Evolutionary conservation across 2,888 invertebrate genomes (phyloP).

Genomic region (Orthosia gothica): DNA sequence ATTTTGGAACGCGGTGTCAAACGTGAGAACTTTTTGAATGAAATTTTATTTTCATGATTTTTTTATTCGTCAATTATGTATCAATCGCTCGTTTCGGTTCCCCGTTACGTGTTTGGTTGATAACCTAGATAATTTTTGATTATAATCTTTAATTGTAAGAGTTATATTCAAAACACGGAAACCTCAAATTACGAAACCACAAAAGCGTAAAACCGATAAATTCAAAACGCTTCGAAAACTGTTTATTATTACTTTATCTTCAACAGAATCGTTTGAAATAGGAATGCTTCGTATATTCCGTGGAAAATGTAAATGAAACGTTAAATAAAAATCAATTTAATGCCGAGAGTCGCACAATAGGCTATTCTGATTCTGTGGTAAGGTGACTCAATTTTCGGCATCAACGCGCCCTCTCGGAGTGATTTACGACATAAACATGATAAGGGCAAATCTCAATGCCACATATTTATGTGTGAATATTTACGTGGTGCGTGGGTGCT

Average conservation of each 20-base stretch:
- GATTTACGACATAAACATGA: slow-evolving; percentile 61
- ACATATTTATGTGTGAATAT: slow-evolving; percentile 42
- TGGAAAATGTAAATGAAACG: slow-evolving; percentile 24
- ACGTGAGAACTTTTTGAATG: not conserved
- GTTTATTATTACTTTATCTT: slow-evolving; percentile 21
- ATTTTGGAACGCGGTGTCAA: slow-evolving; percentile 40
- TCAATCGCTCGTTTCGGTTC: not conserved
- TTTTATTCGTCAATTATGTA: not conserved
- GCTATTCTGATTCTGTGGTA: slow-evolving; percentile 45
- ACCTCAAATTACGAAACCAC: slow-evolving; percentile 2
- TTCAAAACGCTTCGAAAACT: not conserved
- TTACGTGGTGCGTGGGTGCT: slow-evolving; percentile 15
- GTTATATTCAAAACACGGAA: slow-evolving; percentile 12
- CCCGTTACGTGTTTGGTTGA: not conserved
- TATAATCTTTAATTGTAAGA: slow-evolving; percentile 9
- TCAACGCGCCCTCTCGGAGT: slow-evolving; percentile 40
- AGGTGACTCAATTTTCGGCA: slow-evolving; percentile 58
- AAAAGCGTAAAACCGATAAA: slow-evolving; percentile 16
- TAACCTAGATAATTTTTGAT: slow-evolving; percentile 5
- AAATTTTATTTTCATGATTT: not conserved
- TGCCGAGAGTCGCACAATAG: slow-evolving; percentile 39
- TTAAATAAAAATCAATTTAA: slow-evolving; percentile 54
- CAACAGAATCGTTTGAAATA: slow-evolving; percentile 7
- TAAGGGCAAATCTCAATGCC: slow-evolving; percentile 50
- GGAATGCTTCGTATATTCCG: not conserved